phyloP scores from a whole-genome alignment of 23 tunicate genomes.

The Botrylloides violaceus region DNA sequence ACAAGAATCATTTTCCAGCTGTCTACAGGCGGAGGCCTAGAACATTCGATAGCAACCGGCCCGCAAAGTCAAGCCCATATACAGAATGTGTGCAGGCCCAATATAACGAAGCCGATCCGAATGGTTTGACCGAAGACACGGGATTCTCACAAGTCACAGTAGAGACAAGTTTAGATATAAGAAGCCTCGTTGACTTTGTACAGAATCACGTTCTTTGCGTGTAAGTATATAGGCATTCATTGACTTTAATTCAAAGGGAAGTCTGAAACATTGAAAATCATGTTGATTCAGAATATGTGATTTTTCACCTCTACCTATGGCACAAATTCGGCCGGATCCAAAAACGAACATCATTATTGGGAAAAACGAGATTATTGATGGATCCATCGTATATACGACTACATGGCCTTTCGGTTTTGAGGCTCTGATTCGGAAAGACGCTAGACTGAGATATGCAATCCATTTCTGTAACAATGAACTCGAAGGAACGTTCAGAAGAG shows the following conservation, averaged over 20 bases:
- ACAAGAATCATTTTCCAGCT: neutral
- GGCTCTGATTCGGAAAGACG: conserved; percentile 9
- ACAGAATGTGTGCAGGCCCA: conserved; percentile 4
- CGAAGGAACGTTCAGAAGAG: conserved; percentile 8
- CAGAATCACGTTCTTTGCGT: neutral
- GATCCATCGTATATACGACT: neutral
- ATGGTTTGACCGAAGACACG: neutral
- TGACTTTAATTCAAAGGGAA: no score
- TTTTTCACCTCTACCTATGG: conserved; percentile 7
- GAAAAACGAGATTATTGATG: neutral
- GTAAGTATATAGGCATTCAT: no score
- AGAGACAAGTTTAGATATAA: neutral
- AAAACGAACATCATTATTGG: neutral
- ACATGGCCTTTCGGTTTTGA: conserved; percentile 21
- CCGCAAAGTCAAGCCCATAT: neutral
- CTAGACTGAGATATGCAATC: conserved; percentile 17
- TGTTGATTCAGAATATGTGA: conserved; percentile 9
- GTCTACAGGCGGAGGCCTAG: neutral
- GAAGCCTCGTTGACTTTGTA: neutral
- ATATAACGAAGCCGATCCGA: conserved; percentile 6
- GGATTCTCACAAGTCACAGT: neutral
- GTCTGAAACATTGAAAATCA: no score
- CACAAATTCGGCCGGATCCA: neutral
- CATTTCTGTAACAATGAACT: conserved; percentile 7
- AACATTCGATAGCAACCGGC: neutral